Conservation (phyloP, 2,888 invertebrate species). For the Lymantria dispar region DNA sequence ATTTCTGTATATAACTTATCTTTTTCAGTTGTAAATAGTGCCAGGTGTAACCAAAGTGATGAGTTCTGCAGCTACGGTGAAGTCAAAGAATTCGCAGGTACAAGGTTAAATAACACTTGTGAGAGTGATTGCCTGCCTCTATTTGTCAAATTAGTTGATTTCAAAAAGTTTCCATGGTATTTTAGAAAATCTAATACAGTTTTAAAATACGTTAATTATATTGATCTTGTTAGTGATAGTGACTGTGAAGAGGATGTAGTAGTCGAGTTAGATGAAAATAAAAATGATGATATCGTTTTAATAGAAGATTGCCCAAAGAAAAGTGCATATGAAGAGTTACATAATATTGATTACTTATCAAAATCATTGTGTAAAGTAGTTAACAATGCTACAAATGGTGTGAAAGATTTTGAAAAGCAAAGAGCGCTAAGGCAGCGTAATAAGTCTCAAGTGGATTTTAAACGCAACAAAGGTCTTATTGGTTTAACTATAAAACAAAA, state of each 20-base stretch:
- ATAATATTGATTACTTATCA: neutral
- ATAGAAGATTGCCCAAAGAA: neutral
- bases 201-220: conserved; percentile 5
- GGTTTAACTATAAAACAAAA: conserved; percentile 42
- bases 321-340: neutral
- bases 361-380: neutral
- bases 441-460: conserved; percentile 37
- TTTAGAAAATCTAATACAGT: conserved; percentile 23
- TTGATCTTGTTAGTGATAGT: conserved; percentile 9
- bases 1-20: neutral
- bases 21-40: neutral
- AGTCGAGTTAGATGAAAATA: conserved; percentile 4
- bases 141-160: conserved; percentile 26
- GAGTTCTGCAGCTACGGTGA: neutral
- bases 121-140: conserved; percentile 8
- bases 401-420: conserved; percentile 19
- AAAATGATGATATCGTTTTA: conserved; percentile 18
- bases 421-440: conserved; percentile 24
- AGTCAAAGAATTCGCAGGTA: neutral
- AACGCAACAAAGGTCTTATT: conserved; percentile 46
- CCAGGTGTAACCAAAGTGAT: neutral
- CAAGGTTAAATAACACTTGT: neutral
- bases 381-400: conserved; percentile 5
- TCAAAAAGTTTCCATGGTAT: conserved; percentile 31
- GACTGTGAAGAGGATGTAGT: conserved; percentile 12